Evolutionary conservation across 2,888 invertebrate genomes (phyloP), one percentile per base, ranked within the genome.

Genomic region (Lamproptera curius): DNA sequence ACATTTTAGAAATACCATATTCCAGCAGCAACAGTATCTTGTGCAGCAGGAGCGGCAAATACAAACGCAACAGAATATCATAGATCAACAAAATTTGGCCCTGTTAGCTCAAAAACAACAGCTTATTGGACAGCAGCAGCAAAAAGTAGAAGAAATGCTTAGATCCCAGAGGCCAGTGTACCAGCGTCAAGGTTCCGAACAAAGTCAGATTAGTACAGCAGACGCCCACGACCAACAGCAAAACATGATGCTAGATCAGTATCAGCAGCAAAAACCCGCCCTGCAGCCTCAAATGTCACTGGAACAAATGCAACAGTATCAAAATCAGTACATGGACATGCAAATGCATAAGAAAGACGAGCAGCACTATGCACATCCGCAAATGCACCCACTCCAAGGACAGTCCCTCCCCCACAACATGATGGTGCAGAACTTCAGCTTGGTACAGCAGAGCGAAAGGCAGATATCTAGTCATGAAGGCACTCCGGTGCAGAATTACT

Each of bases 51-150:
- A 88, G 56, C 63, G 81, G 33, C 83, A 88, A 44, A 70, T 89
- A 11, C 89, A 90, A 46, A 83, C 84, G 11, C 89, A 90, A 52
- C 90, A 89, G 54, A 90, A 90, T 57, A 78, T 88, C 26, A 85
- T 90, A 42, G 90, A 90, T 57, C 90, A 90, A 57, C 88, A 89
- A 61, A 88, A 86, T 42, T 69, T 90, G 28, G 82, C 89, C 0
- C 76, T 89, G 35, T 69, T 89, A 20, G 83, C 90, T 0, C 84
- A 88, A 46, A 89, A 88, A 53, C 85, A 85, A 52, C 88, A 84
- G 50, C 67, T 88, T 4, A 84, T 89, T 67, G 89, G 87, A 0
- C 88, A 89, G 49, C 90, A 89, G n/a, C 84, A 88, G 47, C 88
- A 86, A 46, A 84, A 84, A 54, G 77, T 86, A 0, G 84, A 81